phyloP scores from a whole-genome alignment of 2,797 vertebrate species.

The Sciaenops ocellatus region DNA sequence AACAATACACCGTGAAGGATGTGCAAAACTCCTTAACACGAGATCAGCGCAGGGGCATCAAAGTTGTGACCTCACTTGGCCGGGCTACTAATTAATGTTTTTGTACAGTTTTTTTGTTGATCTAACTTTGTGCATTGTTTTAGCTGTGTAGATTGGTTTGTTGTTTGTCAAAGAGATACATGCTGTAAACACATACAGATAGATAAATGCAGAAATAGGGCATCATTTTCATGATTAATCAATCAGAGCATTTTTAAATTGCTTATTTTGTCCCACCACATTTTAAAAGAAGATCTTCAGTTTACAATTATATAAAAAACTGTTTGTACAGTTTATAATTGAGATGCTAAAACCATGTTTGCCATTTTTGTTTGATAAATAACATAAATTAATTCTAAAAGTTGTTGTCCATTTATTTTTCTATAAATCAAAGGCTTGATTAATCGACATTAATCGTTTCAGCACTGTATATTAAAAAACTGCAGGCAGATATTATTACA shows the following conservation, averaged over 20 bases:
- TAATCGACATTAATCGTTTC: neutral
- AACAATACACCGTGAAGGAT: conserved; percentile 66
- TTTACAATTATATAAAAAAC: neutral
- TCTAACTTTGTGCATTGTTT: neutral
- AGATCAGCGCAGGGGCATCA: conserved; percentile 1
- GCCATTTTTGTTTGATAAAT: neutral
- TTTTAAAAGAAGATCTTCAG: neutral
- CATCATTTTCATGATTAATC: no score
- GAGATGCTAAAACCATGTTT: neutral
- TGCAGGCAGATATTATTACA: neutral
- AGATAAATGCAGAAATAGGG: neutral
- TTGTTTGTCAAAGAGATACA: no score
- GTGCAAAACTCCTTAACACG: conserved; percentile 16
- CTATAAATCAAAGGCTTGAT: neutral
- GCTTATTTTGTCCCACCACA: neutral
- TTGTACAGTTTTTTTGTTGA: neutral
- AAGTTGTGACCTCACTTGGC: neutral
- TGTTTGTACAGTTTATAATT: neutral
- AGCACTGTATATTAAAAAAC: neutral
- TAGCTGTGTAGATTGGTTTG: neutral
- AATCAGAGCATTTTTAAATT: neutral
- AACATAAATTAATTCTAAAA: neutral
- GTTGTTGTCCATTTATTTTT: neutral
- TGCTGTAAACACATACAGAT: neutral
- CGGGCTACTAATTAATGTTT: neutral